phyloP scores from a whole-genome alignment of 2,797 vertebrate genomes.

The Cichlasoma orientale region DNA sequence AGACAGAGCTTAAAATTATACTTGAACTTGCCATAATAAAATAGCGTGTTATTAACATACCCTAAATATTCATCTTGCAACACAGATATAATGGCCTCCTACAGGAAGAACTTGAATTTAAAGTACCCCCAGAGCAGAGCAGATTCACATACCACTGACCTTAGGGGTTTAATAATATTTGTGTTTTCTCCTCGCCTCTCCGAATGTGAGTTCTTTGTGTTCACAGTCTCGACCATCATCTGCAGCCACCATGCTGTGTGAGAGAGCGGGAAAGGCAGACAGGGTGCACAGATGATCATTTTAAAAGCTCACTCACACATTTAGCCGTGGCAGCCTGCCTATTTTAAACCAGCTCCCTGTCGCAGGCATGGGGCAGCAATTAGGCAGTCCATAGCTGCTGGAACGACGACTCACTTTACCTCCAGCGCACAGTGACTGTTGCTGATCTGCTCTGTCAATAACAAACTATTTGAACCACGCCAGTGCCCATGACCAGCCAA shows the following conservation, averaged over 20 bases:
- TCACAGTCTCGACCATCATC: slow-evolving; percentile 33
- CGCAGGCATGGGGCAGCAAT: slow-evolving; percentile 47
- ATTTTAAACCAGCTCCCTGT: slow-evolving; percentile 37
- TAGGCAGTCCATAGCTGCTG: slow-evolving; percentile 46
- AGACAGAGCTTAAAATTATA: neutral
- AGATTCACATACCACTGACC: slow-evolving; percentile 14
- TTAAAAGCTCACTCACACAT: slow-evolving; percentile 63
- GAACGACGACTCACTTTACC: slow-evolving; percentile 53
- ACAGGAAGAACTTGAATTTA: slow-evolving; percentile 14
- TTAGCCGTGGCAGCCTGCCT: slow-evolving; percentile 64
- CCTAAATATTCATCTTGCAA: slow-evolving; percentile 18
- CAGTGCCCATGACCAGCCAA: slow-evolving; percentile 53
- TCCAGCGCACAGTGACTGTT: slow-evolving; percentile 15
- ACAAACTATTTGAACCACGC: slow-evolving; percentile 61
- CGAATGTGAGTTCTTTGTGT: slow-evolving; percentile 23
- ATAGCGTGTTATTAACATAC: neutral
- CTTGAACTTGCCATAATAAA: neutral
- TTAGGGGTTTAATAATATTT: slow-evolving; percentile 43
- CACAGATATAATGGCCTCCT: neutral
- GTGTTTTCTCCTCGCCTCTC: slow-evolving; percentile 31
- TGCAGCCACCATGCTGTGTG: slow-evolving; percentile 28
- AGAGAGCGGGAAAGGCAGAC: slow-evolving; percentile 41
- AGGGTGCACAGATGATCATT: slow-evolving; percentile 53
- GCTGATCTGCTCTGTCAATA: slow-evolving; percentile 67
- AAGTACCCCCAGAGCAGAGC: slow-evolving; percentile 2